Conservation (phyloP, 2,888 invertebrate genomes). For the Xestia c-nigrum region DNA sequence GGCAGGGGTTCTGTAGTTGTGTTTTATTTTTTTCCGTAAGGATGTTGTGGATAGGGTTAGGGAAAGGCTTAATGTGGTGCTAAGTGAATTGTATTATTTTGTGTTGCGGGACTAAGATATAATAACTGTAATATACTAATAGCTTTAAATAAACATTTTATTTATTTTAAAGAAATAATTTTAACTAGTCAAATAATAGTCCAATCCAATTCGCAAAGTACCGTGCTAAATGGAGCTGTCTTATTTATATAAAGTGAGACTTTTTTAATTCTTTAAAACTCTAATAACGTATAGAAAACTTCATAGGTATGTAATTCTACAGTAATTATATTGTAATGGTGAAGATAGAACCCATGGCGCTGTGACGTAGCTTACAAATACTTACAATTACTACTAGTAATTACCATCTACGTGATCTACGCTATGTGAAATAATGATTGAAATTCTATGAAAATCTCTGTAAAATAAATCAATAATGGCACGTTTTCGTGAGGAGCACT, state of each 20-base stretch:
- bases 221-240: background rate
- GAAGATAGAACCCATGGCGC: background rate
- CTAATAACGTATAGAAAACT: background rate
- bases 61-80: background rate
- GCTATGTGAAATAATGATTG: background rate
- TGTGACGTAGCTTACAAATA: background rate
- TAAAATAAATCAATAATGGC: background rate
- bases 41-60: background rate
- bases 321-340: background rate
- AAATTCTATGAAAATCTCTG: background rate
- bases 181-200: background rate
- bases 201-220: background rate
- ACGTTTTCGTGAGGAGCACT: background rate
- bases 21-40: slow-evolving; percentile 4
- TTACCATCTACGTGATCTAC: too few relatives aligned
- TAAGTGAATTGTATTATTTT: background rate
- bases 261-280: background rate
- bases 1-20: background rate
- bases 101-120: background rate
- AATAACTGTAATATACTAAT: too few relatives aligned
- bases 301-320: background rate
- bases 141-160: background rate
- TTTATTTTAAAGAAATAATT: background rate
- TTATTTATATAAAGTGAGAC: too few relatives aligned
- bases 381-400: background rate